Percentiles rank a stretch among this genome's conserved stretches.
These are phyloP conservation scores for Pachypeltis micranthus DNA, from an alignment of 1,140 invertebrate genomes.

Conservation along the genomic window DNA sequence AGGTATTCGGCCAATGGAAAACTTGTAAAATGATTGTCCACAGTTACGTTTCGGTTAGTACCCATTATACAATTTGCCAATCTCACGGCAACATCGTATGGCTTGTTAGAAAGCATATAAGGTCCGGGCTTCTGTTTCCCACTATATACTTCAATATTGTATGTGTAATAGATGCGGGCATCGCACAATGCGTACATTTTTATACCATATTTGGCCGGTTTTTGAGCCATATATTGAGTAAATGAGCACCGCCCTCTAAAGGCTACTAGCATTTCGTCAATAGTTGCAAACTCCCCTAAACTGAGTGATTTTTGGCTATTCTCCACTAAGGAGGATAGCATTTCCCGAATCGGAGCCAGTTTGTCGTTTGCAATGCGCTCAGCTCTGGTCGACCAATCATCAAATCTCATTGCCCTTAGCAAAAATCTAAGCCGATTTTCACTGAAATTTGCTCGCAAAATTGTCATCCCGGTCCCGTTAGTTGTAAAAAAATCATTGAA, in stretches of 20 bases:
- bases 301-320: no score
- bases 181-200: constrained; percentile 28
- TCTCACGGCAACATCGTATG: constrained; percentile 14
- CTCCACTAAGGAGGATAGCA: no score
- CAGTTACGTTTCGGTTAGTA: constrained; percentile 33
- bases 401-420: no score
- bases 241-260: constrained; percentile 35
- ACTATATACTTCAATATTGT: constrained; percentile 25
- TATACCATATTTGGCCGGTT: constrained; percentile 22
- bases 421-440: no score
- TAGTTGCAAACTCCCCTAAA: no score
- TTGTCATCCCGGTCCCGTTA: no score
- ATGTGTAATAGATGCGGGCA: constrained; percentile 23
- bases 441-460: no score
- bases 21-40: constrained; percentile 36
- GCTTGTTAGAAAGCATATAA: background rate
- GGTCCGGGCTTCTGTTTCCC: constrained; percentile 22
- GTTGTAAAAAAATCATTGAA: no score
- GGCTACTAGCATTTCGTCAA: no score
- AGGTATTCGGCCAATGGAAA: constrained; percentile 28
- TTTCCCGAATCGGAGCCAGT: no score
- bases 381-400: no score
- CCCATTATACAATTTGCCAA: constrained; percentile 17
- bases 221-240: constrained; percentile 6
- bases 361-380: no score